A percentile compares a stretch with the other conserved stretches of the same genome.
Conservation (phyloP, 2,888 invertebrate genomes). For the Eucriotettix oculatus region DNA sequence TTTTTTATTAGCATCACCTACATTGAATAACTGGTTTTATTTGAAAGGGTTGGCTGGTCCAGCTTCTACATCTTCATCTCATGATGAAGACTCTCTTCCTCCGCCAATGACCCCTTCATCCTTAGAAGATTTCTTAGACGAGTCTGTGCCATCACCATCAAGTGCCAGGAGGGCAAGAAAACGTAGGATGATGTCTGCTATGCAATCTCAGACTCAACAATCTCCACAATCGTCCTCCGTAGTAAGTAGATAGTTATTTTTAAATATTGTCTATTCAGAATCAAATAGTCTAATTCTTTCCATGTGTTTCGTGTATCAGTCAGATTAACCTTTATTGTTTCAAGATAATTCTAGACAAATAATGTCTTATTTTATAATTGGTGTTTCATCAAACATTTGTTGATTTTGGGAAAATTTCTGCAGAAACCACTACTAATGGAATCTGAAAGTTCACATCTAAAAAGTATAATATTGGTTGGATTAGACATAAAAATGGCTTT, state of each 20-base stretch:
- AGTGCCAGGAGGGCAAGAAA: slow-evolving; percentile 1
- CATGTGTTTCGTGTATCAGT: not conserved
- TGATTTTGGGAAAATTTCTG: no score
- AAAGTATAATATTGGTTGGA: no score
- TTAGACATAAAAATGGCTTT: no score
- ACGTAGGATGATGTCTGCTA: not conserved
- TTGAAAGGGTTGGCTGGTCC: slow-evolving; percentile 8
- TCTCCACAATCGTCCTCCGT: no score
- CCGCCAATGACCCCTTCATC: not conserved
- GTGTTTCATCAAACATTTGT: not conserved
- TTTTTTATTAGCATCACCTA: no score
- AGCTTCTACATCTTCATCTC: slow-evolving; percentile 4
- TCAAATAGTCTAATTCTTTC: no score
- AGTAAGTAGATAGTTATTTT: no score
- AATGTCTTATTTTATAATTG: not conserved
- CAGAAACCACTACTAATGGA: no score
- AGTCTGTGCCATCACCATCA: slow-evolving; percentile 1
- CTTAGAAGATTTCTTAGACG: slow-evolving; percentile 4
- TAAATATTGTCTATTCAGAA: no score
- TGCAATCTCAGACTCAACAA: not conserved
- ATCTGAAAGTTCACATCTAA: no score
- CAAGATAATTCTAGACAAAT: not conserved
- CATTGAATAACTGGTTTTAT: not conserved
- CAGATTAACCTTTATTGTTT: not conserved
- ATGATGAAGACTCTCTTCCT: slow-evolving; percentile 3